Conservation (phyloP, 2,888 invertebrate genomes). For the Deilephila elpenor region DNA sequence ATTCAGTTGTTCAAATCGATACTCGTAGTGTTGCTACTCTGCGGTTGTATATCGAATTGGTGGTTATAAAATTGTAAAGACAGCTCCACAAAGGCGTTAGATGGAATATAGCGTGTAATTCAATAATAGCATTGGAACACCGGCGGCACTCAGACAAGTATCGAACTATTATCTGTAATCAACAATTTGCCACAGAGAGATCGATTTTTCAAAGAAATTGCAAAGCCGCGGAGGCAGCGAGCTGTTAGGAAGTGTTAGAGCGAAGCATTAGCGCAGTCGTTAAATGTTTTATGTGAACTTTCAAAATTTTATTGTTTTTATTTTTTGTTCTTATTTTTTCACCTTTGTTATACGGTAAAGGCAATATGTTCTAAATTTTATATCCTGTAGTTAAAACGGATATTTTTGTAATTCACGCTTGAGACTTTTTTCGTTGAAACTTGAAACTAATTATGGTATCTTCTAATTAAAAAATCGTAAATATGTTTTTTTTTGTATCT, state of each 20-base stretch:
- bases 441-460: neutral
- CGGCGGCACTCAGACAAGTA: conserved; percentile 74
- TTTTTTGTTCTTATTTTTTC: conserved; percentile 27
- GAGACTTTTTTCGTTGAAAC: neutral
- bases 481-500: too few relatives aligned
- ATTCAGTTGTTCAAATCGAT: conserved; percentile 47
- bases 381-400: conserved; percentile 11
- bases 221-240: conserved; percentile 45
- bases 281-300: conserved; percentile 53
- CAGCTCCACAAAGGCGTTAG: conserved; percentile 66
- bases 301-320: conserved; percentile 46
- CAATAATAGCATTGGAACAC: conserved; percentile 77
- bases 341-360: conserved; percentile 25
- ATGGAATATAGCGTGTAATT: conserved; percentile 75
- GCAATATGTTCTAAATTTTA: conserved; percentile 23
- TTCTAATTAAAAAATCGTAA: neutral
- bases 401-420: conserved; percentile 17
- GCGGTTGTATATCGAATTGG: conserved; percentile 63
- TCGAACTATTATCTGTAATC: conserved; percentile 72
- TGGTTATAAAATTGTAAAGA: conserved; percentile 64
- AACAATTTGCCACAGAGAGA: conserved; percentile 72
- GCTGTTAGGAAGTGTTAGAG: conserved; percentile 53
- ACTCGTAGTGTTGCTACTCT: conserved; percentile 49
- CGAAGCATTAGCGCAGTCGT: conserved; percentile 42
- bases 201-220: conserved; percentile 66